phyloP scores from a whole-genome alignment of 1,140 invertebrate species.

The Listronotus bonariensis region DNA sequence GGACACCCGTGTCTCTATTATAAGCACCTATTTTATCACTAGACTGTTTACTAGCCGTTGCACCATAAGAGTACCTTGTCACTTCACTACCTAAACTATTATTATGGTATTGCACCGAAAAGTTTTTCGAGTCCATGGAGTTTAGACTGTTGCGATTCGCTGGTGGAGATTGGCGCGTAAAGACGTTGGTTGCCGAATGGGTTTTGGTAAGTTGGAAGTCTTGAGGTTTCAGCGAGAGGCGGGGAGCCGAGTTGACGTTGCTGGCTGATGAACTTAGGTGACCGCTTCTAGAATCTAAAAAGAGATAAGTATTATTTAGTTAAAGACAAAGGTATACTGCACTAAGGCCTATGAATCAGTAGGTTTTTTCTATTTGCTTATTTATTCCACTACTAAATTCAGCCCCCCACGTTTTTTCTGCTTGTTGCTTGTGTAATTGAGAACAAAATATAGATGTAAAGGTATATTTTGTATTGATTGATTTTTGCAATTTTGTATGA shows the following conservation, averaged over 20 bases:
- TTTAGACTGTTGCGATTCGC: conserved; percentile 46
- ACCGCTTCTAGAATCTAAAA: conserved; percentile 36
- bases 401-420: too few relatives aligned
- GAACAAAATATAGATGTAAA: too few relatives aligned
- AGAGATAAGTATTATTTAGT: background rate
- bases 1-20: background rate
- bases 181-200: conserved; percentile 53
- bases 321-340: too few relatives aligned
- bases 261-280: conserved; percentile 39
- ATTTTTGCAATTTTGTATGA: too few relatives aligned
- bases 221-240: conserved; percentile 35
- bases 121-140: conserved; percentile 40
- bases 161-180: conserved; percentile 38
- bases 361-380: too few relatives aligned
- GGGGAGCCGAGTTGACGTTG: conserved; percentile 40
- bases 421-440: too few relatives aligned
- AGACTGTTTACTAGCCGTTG: conserved; percentile 18
- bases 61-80: conserved; percentile 24
- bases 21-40: background rate
- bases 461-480: too few relatives aligned
- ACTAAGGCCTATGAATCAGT: too few relatives aligned
- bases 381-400: too few relatives aligned
- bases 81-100: conserved; percentile 21
- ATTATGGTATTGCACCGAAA: conserved; percentile 44
- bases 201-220: conserved; percentile 48